Evolutionary conservation across 2,888 invertebrate species (phyloP), one percentile per base, ranked within the genome.

Genomic region (Rhorus exstirpatorius): DNA sequence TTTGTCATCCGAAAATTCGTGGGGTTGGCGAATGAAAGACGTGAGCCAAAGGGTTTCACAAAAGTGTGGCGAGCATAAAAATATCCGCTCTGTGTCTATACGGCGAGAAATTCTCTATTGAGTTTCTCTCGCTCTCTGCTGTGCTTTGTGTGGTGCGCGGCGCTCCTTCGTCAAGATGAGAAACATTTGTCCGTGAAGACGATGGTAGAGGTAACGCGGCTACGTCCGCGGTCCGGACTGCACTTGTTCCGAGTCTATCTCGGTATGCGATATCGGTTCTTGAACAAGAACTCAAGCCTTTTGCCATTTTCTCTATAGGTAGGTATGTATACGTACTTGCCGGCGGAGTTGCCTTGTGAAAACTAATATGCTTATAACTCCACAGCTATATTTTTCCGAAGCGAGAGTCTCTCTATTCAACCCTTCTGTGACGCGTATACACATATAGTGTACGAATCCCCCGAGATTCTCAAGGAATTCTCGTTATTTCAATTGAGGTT

Each of bases 21-120:
- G 35, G 17, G 19, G 17, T 21, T 10, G 41, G 17, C 26, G 4
- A 1, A 12, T 14, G 17, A 46, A 17, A 70, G 41, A 61, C 24
- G 49, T 49, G 70, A 61, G n/a, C 31, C 58, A 76, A 81, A 81
- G 51, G 51, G 58, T 76, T 70, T 71, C 46, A 71, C 21, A 76
- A 81, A 76, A 71, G 76, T 58, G 65, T 58, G 65, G 35, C 76
- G 31, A 63, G 51, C 71, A 65, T 60, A 67, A 80, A 67, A 80
- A 79, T 76, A 76, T 67, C 71, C 51, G 51, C 51, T 76, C 51
- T 71, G 71, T 71, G 58, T 70, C 51, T 71, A 19, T 71, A 19
- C 58, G 49, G 76, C 24, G 14, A 19, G 51, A 76, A 53, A 77
- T 72, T 70, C 75, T 31, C 70, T 24, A 26, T 26, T 31, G 61